phyloP scores from a whole-genome alignment of 2,797 vertebrate species.

The Loris lydekkerianus region DNA sequence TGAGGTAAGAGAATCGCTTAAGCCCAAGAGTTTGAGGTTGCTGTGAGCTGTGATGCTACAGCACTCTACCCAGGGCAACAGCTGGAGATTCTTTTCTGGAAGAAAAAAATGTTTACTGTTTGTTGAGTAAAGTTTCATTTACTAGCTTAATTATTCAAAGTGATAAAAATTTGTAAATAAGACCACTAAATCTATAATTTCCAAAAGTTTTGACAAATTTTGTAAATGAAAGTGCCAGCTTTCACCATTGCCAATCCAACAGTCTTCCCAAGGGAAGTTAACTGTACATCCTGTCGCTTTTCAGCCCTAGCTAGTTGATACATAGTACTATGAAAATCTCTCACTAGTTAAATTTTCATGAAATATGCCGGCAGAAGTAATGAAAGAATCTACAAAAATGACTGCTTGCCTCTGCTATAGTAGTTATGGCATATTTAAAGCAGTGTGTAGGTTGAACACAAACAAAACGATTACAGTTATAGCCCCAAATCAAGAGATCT shows the following conservation, averaged over 20 bases:
- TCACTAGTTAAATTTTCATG: constrained; percentile 35
- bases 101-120: constrained; percentile 16
- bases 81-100: too few relatives aligned
- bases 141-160: constrained; percentile 52
- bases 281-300: not conserved
- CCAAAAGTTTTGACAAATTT: not conserved
- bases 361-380: not conserved
- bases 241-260: constrained; percentile 30
- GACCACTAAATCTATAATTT: constrained; percentile 52
- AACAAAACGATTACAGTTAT: not conserved
- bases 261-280: constrained; percentile 26
- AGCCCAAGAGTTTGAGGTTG: too few relatives aligned
- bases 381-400: constrained; percentile 7
- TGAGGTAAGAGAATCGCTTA: too few relatives aligned
- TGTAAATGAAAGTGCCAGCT: constrained; percentile 36
- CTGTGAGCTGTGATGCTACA: too few relatives aligned
- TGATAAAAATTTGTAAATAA: constrained; percentile 42
- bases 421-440: not conserved
- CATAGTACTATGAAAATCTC: not conserved
- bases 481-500: not conserved
- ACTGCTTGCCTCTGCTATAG: not conserved
- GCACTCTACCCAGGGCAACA: too few relatives aligned
- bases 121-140: constrained; percentile 36
- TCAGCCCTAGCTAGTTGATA: constrained; percentile 3
- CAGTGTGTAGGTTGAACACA: not conserved